These are phyloP conservation scores for Irena cyanogastra DNA, from an alignment of 2,113 vertebrate species.

Conservation along the genomic window DNA sequence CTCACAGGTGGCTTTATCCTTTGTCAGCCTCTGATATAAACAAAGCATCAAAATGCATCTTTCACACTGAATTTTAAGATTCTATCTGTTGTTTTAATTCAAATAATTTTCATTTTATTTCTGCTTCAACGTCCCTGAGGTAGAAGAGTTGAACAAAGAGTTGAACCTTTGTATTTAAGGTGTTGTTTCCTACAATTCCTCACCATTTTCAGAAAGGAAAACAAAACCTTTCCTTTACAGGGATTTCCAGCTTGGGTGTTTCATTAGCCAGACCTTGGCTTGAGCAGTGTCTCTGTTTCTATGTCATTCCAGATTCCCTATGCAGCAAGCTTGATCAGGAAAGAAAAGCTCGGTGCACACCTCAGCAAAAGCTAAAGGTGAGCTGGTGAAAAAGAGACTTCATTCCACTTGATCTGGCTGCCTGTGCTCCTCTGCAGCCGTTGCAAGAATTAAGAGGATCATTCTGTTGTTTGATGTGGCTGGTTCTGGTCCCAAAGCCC, in stretches of 20 bases:
- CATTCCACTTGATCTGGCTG: neutral
- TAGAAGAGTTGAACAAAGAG: neutral
- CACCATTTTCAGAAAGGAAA: neutral
- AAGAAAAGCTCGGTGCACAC: conserved; percentile 93
- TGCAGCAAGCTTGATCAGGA: conserved; percentile 93
- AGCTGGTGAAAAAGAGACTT: neutral
- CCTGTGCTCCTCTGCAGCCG: neutral
- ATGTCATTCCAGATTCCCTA: conserved; percentile 89
- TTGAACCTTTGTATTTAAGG: neutral
- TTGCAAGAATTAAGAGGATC: neutral
- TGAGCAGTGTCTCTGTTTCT: conserved; percentile 1
- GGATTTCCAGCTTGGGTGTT: neutral
- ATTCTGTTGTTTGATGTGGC: neutral
- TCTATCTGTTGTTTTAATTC: neutral
- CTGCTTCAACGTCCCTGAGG: neutral
- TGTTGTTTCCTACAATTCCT: neutral
- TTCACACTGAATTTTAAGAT: neutral
- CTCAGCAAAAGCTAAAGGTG: conserved; percentile 93
- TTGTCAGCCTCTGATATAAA: neutral
- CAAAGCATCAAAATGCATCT: neutral
- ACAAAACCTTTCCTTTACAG: neutral
- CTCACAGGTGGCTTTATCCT: neutral
- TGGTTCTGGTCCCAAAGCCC: neutral
- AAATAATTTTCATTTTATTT: neutral
- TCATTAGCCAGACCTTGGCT: neutral